Base-by-base conservation (phyloP, 2,113 vertebrate species). In the Arenaria interpres region DNA sequence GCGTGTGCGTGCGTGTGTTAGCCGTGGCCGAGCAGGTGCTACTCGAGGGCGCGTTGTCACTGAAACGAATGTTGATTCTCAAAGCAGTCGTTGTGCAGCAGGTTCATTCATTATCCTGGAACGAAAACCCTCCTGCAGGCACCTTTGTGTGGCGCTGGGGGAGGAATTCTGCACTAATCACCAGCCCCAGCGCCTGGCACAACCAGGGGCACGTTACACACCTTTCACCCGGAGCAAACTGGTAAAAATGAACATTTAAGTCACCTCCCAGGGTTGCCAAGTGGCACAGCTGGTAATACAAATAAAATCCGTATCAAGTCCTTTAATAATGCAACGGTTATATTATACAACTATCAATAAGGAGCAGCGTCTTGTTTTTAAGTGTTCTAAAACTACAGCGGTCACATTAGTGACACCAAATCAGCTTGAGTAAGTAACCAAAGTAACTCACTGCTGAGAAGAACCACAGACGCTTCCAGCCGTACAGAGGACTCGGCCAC, bases 1-100 rank as follows among this genome's bases (percentile, higher is more conserved):
- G 18, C 45, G 45, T 46, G 45, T 46, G 45, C 19, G 45, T 46
- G 4, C 19, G 45, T 46, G 22, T 57, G 57, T 0, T 0, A 82
- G 75, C 14, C 32, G 69, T 60, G 39, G 73, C 81, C 66, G 54
- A 92, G 79, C 88, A 96, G 88, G 90, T 93, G 91, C 85, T 94
- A 63, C 51, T 74, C 85, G 60, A 77, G 80, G 82, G 82, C 67
- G 57, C 79, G 79, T 33, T 92, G 75, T 91, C 88, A 57, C 74
- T 51, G 88, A 94, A 93, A 95, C 90, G 71, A 86, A 89, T 37
- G 71, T 68, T 96, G 94, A 87, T 90, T 96, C 92, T 95, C 77
- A 92, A 93, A 89, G 84, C 89, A 59, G 59, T 30, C 82, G 73
- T 59, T 94, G 63, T 94, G 92, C 50, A 57, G 48, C 83, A 85